Evolutionary conservation across 2,113 vertebrate genomes (phyloP).

Genomic region (Oryzias woworae): DNA sequence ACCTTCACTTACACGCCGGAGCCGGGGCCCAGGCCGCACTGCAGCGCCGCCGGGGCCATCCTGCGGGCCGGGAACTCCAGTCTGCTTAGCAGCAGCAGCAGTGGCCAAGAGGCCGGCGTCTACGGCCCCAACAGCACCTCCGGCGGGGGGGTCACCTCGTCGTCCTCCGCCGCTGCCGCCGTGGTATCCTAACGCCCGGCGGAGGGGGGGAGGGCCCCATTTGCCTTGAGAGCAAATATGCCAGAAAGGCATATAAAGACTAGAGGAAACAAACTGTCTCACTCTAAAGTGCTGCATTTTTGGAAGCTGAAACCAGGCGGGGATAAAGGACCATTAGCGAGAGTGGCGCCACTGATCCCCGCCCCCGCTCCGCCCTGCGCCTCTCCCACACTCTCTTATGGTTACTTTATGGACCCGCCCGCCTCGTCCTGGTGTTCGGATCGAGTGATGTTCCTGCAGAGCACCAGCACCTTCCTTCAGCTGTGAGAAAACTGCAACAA

Average conservation of each 20-base stretch:
- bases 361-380: slow-evolving; percentile 37
- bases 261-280: slow-evolving; percentile 67
- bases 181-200: slow-evolving; percentile 93
- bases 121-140: slow-evolving; percentile 68
- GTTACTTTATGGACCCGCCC: slow-evolving; percentile 81
- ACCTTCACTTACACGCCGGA: slow-evolving; percentile 99
- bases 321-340: slow-evolving; percentile 51
- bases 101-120: slow-evolving; percentile 76
- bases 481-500: slow-evolving; percentile 66
- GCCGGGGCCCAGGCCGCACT: slow-evolving; percentile 95
- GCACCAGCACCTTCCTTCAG: slow-evolving; percentile 69
- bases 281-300: slow-evolving; percentile 79
- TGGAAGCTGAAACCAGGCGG: slow-evolving; percentile 50
- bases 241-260: slow-evolving; percentile 50
- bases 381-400: slow-evolving; percentile 40
- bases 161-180: slow-evolving; percentile 88
- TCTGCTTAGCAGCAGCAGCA: slow-evolving; percentile 83
- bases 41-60: slow-evolving; percentile 96
- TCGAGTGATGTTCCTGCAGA: slow-evolving; percentile 60
- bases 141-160: slow-evolving; percentile 88
- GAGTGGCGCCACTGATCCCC: slow-evolving; percentile 24
- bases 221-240: slow-evolving; percentile 60
- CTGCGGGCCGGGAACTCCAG: slow-evolving; percentile 87
- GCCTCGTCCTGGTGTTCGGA: slow-evolving; percentile 66
- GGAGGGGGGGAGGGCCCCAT: slow-evolving; percentile 57